phyloP scores from a whole-genome alignment of 2,113 vertebrate genomes.

The Nyctereutes procyonoides region DNA sequence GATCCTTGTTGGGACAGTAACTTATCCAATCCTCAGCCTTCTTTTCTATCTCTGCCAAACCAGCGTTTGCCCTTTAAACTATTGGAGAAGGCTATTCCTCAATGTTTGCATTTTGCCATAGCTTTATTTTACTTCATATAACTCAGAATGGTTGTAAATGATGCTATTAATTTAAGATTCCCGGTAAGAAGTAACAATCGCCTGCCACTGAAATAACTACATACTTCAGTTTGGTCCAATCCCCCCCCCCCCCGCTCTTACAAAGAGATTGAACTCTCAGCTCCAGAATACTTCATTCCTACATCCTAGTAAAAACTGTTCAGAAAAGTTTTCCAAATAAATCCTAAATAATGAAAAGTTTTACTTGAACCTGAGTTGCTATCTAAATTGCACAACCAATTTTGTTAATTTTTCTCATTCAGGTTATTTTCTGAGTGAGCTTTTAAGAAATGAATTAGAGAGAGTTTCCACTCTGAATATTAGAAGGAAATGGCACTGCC shows the following conservation, averaged over 20 bases:
- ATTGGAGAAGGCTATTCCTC: neutral
- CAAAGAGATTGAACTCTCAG: constrained; percentile 20
- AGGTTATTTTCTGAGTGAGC: constrained; percentile 1
- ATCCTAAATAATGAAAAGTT: constrained; percentile 3
- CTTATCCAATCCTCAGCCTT: neutral
- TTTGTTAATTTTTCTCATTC: neutral
- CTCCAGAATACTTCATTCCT: neutral
- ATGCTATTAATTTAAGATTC: neutral
- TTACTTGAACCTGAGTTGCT: neutral
- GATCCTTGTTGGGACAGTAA: neutral
- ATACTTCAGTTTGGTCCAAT: neutral
- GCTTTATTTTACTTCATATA: constrained; percentile 7
- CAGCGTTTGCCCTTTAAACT: neutral
- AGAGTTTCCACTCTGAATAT: neutral
- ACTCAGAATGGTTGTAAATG: neutral
- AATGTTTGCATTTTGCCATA: neutral
- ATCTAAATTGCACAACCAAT: neutral
- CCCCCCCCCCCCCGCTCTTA: too few relatives aligned
- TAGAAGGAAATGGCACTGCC: neutral
- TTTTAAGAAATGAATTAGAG: constrained; percentile 38
- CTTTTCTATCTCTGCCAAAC: neutral
- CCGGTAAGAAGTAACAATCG: neutral
- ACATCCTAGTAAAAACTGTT: neutral
- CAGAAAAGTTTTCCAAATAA: constrained; percentile 34
- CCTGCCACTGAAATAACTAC: neutral